phyloP scores from a whole-genome alignment of 1,140 invertebrate species.

The Lepeophtheirus salmonis region DNA sequence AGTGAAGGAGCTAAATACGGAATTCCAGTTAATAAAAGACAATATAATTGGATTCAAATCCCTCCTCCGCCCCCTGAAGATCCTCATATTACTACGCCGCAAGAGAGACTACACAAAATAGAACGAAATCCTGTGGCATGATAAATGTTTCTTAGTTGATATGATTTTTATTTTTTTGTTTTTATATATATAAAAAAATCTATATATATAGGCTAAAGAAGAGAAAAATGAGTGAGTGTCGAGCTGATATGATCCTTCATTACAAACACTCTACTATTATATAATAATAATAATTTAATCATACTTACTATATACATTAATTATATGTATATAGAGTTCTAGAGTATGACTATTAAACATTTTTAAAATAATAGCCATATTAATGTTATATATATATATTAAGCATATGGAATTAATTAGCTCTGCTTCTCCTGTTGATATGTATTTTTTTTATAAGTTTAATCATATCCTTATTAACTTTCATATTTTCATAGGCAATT shows the following conservation, averaged over 20 bases:
- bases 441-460: background rate
- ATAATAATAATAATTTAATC: background rate
- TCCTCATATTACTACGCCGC: constrained; percentile 3
- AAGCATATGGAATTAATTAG: no score
- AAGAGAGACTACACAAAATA: constrained; percentile 16
- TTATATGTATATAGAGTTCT: no score
- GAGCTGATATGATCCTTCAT: background rate
- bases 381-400: no score
- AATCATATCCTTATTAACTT: background rate
- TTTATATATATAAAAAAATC: background rate
- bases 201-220: background rate
- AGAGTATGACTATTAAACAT: no score
- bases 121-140: background rate
- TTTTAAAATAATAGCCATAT: no score
- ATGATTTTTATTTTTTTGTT: background rate
- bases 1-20: constrained; percentile 36
- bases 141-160: background rate
- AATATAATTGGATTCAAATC: constrained; percentile 74
- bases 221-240: background rate
- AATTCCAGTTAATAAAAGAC: constrained; percentile 53
- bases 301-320: background rate
- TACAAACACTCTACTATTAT: background rate
- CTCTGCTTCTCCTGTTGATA: no score
- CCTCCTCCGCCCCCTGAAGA: constrained; percentile 53
- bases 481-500: background rate